Base-by-base conservation (phyloP, 2,888 invertebrate genomes). In the Hofmannophila pseudospretella region DNA sequence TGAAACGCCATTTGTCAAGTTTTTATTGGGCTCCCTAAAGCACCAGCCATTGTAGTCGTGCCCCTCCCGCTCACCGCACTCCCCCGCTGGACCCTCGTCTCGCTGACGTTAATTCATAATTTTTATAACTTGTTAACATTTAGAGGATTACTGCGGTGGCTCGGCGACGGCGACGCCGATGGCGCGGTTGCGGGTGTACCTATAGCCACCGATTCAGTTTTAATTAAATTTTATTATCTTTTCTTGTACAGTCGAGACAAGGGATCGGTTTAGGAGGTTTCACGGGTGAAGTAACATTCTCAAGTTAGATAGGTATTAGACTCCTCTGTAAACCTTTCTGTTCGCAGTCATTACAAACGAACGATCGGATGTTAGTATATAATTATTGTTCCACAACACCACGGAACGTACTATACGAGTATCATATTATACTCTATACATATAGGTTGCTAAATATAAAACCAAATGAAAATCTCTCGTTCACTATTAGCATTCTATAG, bases 1-100 rank as follows among this genome's bases (percentile, higher is more conserved):
- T 85, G 85, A 80, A 81, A 79, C 76, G 73, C 84, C 82, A 86
- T 86, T 87, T 86, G 85, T 86, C 86, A 86, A 86, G 82, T 86
- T 86, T 87, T 86, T 87, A 86, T 86, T 85, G 79, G 82, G 70
- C 73, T 60, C 81, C 81, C 82, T 64, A 67, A 66, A 75, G 70
- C 64, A 67, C 51, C 63, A 54, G 51, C 77, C 63, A 78, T 84
- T 84, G 84, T 84, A 66, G 67, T 51, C 49, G 47, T 52, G 51
- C 59, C 53, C 49, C 44, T n/a, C 47, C 47, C 45, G 34, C 47
- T 48, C 20, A 3, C 34, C 27, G 16, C 34, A 7, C 3, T 54
- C 47, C 51, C 20, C 54, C 55, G 47, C 62, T 53, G 62, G 67
- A 77, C 81, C 82, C 82, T 78, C 67, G 67, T 71, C 74, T 70